Evolutionary conservation across 2,113 vertebrate species (phyloP), one percentile per base, ranked within the genome.

Genomic region (Lasiurus borealis): DNA sequence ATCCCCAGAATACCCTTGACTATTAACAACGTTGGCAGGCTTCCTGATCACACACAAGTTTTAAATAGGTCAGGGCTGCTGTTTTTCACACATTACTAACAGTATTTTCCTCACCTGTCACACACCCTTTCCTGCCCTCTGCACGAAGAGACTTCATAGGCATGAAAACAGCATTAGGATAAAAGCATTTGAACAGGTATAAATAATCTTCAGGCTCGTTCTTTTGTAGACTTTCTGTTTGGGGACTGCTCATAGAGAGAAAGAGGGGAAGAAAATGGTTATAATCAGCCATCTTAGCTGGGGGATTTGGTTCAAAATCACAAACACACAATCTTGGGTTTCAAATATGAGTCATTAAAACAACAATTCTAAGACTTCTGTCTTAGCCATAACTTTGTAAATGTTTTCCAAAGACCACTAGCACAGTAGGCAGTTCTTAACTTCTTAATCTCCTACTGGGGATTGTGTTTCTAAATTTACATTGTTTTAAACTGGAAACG

Each of bases 1-100:
- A 50, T 85, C 52, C 5, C 19, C 48, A 54, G 82, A 76, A 40
- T 48, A 59, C 75, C 73, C 91, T 94, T 93, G 93, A 96, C 95
- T 81, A 84, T 76, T 86, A 96, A 95, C 69, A 50, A 59, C 34
- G 0, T 36, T 92, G 88, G 87, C 64, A 31, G n/a, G 62, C 31
- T 68, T 92, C 69, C 89, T 34, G 48, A 57, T 88, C 91, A 94
- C 72, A 48, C 78, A 89, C 46, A 57, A 57, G 18, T 25, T 64
- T 78, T 64, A 69, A 83, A 82, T 10, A 36, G 29, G 48, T 34
- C 78, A 82, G 57, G 48, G n/a, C 62, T 83, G 73, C 46, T 59
- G 31, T 19, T 80, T 87, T 83, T 82, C 72, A 72, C 31, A 62
- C 44, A 12, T 54, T 48, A 27, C 15, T 84, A 71, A 66, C 0